Evolutionary conservation across 1,140 invertebrate genomes (phyloP).

Genomic region (Bombyx mori): ASM3026992v2 NC_085131.1:704001-704500

Average conservation of each 20-base stretch:
- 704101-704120: no score
- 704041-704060: no score
- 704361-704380: constrained; percentile 71
- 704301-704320: constrained; percentile 66
- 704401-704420: constrained; percentile 59
- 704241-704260: constrained; percentile 29
- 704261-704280: constrained; percentile 70
- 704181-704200: no score
- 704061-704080: no score
- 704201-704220: no score
- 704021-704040: no score
- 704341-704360: constrained; percentile 72
- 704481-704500: constrained; percentile 49
- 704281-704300: constrained; percentile 61
- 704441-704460: constrained; percentile 56
- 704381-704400: constrained; percentile 50
- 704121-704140: no score
- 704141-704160: no score
- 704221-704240: background rate
- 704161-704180: no score
- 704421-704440: constrained; percentile 58
- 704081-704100: no score
- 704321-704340: constrained; percentile 59
- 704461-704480: constrained; percentile 56
- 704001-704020: no score